Base-by-base conservation (phyloP, 1,140 invertebrate genomes). In the Anoplolepis gracilipes region DNA sequence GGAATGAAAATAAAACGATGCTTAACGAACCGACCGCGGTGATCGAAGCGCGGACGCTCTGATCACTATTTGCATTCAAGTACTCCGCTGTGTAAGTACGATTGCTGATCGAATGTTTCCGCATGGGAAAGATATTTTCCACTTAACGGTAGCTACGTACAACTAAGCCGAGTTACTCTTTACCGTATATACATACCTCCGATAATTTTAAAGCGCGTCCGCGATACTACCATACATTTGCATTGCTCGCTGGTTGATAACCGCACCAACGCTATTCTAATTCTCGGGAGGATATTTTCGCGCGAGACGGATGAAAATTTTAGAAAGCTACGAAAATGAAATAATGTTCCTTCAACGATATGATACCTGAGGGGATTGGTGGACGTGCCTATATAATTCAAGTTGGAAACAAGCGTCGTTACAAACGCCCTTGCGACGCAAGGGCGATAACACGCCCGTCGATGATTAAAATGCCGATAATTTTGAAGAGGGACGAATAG, bases 61-160 rank as follows among this genome's bases (percentile, higher is more conserved):
- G 67, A 82, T 81, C 78, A 46, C 65, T 82, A 73, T 82, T 82
- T 73, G 67, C 65, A 59, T 73, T 59, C n/a, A 36, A 81, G 53
- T 42, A 59, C n/a, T 82, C 67, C 16, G 67, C 16, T 8, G 53
- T 25, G 25, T 46, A 62, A 73, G 65, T 70, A 59, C 33, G 22
- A 57, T 57, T 81, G 65, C 65, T 16, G 65, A 81, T 73, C 78
- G 28, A 59, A 73, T 81, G 25, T 72, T 59, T 42, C 13, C 65
- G 59, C 65, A 53, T 59, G 78, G 49, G 49, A 22, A 30, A 33
- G 57, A 73, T 82, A 82, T 82, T 73, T 73, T 59, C 36, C 65
- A 57, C 36, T 72, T 81, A 59, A 59, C 70, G 16, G 42, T 8
- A n/a, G 7, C 53, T 25, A 42, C n/a, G n/a, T 30, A 30, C 36